Percentiles rank a stretch among this genome's conserved stretches.
phyloP scores from a whole-genome alignment of 2,888 invertebrate genomes.

The Nasonovia ribisnigri region DNA sequence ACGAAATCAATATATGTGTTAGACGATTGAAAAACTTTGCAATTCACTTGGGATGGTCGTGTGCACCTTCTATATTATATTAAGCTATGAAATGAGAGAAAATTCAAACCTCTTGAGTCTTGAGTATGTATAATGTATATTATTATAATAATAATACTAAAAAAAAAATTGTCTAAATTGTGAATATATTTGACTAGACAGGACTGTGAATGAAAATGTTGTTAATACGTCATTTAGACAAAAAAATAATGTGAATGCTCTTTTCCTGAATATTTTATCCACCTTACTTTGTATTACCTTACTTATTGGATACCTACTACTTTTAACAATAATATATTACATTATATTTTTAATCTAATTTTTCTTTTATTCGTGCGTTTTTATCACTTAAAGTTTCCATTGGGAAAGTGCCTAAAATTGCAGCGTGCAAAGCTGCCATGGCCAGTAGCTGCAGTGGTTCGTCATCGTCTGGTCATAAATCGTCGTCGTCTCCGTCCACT shows the following conservation, averaged over 20 bases:
- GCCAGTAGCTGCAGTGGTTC: not conserved
- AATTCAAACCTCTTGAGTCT: not conserved
- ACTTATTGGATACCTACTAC: not conserved
- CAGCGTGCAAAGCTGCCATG: not conserved
- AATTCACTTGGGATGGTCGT: not conserved
- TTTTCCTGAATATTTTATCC: not conserved
- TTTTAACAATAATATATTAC: too few relatives aligned
- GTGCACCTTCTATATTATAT: not conserved
- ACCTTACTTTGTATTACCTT: not conserved
- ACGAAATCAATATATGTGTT: not conserved
- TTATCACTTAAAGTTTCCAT: not conserved
- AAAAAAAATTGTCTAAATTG: not conserved
- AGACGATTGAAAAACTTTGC: not conserved
- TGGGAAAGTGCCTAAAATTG: not conserved
- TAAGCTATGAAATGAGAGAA: too few relatives aligned
- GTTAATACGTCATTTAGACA: not conserved
- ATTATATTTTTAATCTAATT: not conserved
- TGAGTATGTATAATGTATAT: not conserved
- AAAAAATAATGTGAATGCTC: not conserved
- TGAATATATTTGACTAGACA: not conserved
- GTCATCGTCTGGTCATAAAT: slow-evolving; percentile 9
- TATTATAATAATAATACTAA: too few relatives aligned
- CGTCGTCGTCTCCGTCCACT: not conserved
- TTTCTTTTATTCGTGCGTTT: not conserved
- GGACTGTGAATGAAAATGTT: not conserved